Conservation (phyloP, 2,888 invertebrate species). For the Eristalis tenax region DNA sequence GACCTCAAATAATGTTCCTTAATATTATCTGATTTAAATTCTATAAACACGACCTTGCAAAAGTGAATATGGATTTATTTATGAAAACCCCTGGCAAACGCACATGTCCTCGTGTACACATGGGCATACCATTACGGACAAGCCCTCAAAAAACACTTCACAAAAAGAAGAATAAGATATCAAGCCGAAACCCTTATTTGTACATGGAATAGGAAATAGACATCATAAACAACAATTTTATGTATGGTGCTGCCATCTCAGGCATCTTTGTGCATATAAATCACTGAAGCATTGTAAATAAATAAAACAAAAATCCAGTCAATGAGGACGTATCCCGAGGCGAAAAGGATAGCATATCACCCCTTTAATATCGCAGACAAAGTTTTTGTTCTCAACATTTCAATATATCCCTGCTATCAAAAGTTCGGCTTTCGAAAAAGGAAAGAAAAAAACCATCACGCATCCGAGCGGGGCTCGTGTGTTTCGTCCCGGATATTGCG, state of each 20-base stretch:
- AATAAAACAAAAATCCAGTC: conserved; percentile 22
- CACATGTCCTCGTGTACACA: background rate
- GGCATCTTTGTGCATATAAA: conserved; percentile 11
- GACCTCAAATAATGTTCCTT: background rate
- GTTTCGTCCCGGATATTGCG: conserved; percentile 19
- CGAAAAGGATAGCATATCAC: conserved; percentile 16
- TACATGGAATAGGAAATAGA: conserved; percentile 3
- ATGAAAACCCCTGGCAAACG: background rate
- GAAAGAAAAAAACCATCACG: conserved; percentile 12
- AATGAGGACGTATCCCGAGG: conserved; percentile 8
- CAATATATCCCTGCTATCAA: conserved; percentile 13
- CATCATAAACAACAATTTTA: conserved; percentile 27
- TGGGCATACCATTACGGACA: background rate
- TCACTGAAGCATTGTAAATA: conserved; percentile 18
- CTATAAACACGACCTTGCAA: background rate
- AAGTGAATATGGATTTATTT: background rate
- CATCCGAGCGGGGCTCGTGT: background rate
- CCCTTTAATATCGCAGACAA: background rate
- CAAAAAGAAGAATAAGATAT: background rate
- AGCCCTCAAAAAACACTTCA: background rate
- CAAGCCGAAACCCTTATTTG: background rate
- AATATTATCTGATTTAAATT: background rate
- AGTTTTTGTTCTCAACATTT: conserved; percentile 10
- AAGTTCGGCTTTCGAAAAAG: conserved; percentile 3
- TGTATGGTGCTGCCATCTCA: conserved; percentile 2